Percentiles rank a stretch among this genome's conserved stretches.
phyloP scores from a whole-genome alignment of 2,113 vertebrate species.

The mouse (Mus musculus) region GRCm39 chr10:82476501-82477000 shows the following conservation, averaged over 20 bases:
- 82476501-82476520: background rate
- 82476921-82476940: background rate
- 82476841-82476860: background rate
- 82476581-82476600: background rate
- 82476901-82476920: background rate
- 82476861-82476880: background rate
- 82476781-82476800: background rate
- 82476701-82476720: background rate
- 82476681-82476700: background rate
- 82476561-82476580: background rate
- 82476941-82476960: background rate
- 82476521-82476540: background rate
- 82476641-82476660: background rate
- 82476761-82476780: background rate
- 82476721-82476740: background rate
- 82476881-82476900: conserved; percentile 19
- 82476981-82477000: background rate
- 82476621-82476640: background rate
- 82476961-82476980: background rate
- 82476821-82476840: background rate
- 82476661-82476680: background rate
- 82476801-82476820: background rate
- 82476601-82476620: background rate
- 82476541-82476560: background rate
- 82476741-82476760: background rate